These are phyloP conservation scores for Drosophila lowei DNA, from an alignment of 1,140 invertebrate genomes.

Conservation along the genomic window DNA sequence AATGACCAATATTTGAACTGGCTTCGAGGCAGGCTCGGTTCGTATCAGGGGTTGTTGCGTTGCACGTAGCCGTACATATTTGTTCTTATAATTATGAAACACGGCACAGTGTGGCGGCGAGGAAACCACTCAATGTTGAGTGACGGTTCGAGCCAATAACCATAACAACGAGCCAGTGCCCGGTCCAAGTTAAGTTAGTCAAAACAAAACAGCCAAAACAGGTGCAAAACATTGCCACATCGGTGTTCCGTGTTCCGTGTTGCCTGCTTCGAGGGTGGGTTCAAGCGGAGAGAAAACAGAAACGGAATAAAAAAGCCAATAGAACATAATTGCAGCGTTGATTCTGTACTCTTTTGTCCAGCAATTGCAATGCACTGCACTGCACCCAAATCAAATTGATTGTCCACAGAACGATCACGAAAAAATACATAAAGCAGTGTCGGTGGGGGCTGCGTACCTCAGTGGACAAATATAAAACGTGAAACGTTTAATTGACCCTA, in stretches of 20 bases:
- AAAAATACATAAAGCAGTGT: background rate
- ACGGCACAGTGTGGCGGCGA: constrained; percentile 38
- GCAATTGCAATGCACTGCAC: constrained; percentile 43
- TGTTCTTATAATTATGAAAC: constrained; percentile 59
- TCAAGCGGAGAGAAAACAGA: constrained; percentile 20
- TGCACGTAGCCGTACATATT: constrained; percentile 29
- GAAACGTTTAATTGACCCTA: constrained; percentile 76
- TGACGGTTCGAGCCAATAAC: constrained; percentile 59
- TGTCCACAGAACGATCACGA: constrained; percentile 32
- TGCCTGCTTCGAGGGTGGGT: constrained; percentile 45
- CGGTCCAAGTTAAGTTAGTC: constrained; percentile 65
- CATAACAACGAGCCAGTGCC: constrained; percentile 66
- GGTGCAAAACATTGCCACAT: constrained; percentile 64
- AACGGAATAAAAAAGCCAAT: constrained; percentile 53
- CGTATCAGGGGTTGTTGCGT: constrained; percentile 40
- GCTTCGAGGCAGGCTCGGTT: background rate
- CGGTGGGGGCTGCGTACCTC: constrained; percentile 26
- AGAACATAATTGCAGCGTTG: constrained; percentile 67
- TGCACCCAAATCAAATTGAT: constrained; percentile 70
- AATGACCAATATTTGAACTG: constrained; percentile 75
- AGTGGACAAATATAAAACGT: constrained; percentile 64
- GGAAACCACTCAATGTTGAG: constrained; percentile 43
- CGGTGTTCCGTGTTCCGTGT: constrained; percentile 11
- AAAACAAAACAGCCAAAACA: constrained; percentile 74
- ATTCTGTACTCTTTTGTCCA: constrained; percentile 23